Percentiles rank a stretch among this genome's conserved stretches.
Conservation (phyloP, 2,888 invertebrate species). For the Odontomyia ornata region DNA sequence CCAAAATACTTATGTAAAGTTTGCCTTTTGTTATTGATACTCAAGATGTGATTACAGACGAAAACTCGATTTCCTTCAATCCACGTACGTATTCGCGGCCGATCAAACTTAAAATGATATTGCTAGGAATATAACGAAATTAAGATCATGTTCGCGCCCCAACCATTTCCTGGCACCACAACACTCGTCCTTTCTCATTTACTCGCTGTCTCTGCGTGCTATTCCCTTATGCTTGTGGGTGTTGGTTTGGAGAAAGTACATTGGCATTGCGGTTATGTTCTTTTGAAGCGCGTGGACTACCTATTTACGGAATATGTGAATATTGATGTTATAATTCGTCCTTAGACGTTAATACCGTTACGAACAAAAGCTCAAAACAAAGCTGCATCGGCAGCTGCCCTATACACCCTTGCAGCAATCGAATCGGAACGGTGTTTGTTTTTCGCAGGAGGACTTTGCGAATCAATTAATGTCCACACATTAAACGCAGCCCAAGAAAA, state of each 20-base stretch:
- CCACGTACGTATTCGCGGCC: conserved; percentile 63
- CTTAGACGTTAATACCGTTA: background rate
- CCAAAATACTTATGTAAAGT: conserved; percentile 38
- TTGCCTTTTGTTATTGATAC: conserved; percentile 32
- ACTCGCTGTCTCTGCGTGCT: background rate
- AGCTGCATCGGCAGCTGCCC: background rate
- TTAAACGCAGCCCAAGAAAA: background rate
- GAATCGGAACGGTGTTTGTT: background rate
- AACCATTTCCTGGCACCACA: conserved; percentile 31
- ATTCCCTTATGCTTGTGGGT: conserved; percentile 1
- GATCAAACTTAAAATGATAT: conserved; percentile 65
- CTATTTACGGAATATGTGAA: background rate
- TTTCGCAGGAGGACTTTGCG: background rate
- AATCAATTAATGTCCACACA: background rate
- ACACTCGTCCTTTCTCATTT: conserved; percentile 24
- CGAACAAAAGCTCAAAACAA: background rate
- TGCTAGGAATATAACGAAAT: conserved; percentile 57
- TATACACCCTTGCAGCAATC: background rate
- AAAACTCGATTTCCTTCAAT: conserved; percentile 51
- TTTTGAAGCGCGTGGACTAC: background rate
- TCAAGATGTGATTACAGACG: conserved; percentile 43
- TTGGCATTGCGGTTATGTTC: conserved; percentile 14
- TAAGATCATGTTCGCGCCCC: conserved; percentile 61
- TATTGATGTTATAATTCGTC: background rate
- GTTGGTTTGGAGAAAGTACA: conserved; percentile 28